Evolutionary conservation across 2,888 invertebrate genomes (phyloP), one percentile per base, ranked within the genome.

Genomic region (Megaustenia siamemsis): DNA sequence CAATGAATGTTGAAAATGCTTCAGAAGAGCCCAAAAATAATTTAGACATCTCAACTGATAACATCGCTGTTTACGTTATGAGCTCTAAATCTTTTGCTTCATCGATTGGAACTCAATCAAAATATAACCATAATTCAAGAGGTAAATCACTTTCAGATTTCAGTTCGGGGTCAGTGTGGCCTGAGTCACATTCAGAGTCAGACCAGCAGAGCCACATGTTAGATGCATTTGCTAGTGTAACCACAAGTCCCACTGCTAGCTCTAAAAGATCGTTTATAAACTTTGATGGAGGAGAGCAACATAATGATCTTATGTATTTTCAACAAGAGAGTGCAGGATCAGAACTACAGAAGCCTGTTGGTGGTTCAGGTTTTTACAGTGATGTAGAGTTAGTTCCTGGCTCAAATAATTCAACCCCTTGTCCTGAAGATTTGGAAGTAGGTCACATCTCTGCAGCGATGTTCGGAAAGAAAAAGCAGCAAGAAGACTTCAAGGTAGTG

Each of bases 351-450:
- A 53, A 75, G 28, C 68, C 49, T 43, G n/a, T 32, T 18, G 18
- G 35, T 24, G 15, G 32, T 40, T 35, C 63, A 5, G 21, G 15
- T 53, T 66, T 71, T 24, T 75, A 66, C 75, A 35, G 24, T 15
- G 80, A 80, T 32, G 38, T 28, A 28, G 66, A 68, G 4, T 32
- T 73, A 6, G 15, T 32, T 12, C 28, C 35, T 49, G 43, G 38
- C 32, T 85, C 85, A 24, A 66, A 76, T 49, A 81, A 40, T 38
- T 85, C 85, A 53, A 76, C 85, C n/a, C 85, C 81, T 40, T 85
- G 85, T 69, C 85, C 85, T 28, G 85, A 85, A 35, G 85, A 85
- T 63, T 81, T 85, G 43, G 85, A 85, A 76, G 85, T 85, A 38
- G 85, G 85, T 71, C 85, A 85, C 69, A 85, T 85, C 35, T 85